Evolutionary conservation across 1,140 invertebrate genomes (phyloP).

Genomic region (Zaprionus camerounensis): DNA sequence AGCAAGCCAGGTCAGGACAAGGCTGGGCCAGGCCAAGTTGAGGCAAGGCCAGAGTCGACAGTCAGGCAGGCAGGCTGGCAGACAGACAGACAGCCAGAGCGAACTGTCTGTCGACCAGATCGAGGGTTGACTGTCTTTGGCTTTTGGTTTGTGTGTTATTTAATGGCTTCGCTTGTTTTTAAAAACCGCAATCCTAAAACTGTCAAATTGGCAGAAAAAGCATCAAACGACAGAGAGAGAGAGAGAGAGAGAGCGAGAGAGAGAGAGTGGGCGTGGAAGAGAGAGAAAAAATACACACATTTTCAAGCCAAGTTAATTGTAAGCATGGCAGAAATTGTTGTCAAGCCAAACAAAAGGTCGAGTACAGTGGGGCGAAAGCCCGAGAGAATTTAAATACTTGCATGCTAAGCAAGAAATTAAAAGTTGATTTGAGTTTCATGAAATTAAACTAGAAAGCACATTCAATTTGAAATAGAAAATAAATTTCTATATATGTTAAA

Average conservation of each 20-base stretch:
- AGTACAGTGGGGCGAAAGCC: neutral
- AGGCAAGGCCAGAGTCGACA: too few species aligned
- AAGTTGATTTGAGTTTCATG: too few species aligned
- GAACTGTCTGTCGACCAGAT: neutral
- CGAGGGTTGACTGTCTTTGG: slow-evolving; percentile 24
- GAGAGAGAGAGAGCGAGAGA: neutral
- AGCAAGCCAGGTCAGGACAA: too few species aligned
- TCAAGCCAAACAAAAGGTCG: slow-evolving; percentile 35
- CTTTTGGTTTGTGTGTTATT: slow-evolving; percentile 60
- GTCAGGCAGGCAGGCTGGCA: slow-evolving; percentile 6
- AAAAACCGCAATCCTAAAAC: slow-evolving; percentile 62
- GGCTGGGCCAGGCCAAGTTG: too few species aligned
- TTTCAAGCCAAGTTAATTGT: slow-evolving; percentile 59
- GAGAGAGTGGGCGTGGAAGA: neutral
- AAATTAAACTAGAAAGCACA: too few species aligned
- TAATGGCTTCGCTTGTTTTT: slow-evolving; percentile 60
- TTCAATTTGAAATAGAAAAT: too few species aligned
- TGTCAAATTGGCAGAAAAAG: slow-evolving; percentile 69
- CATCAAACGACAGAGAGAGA: slow-evolving; percentile 32
- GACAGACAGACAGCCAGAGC: slow-evolving; percentile 5
- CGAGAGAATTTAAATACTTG: neutral
- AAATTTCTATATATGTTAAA: too few species aligned
- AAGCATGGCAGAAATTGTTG: slow-evolving; percentile 47
- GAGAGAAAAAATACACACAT: slow-evolving; percentile 25
- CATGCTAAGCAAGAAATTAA: neutral